phyloP scores from a whole-genome alignment of 2,113 vertebrate genomes.

The Stegastes partitus region DNA sequence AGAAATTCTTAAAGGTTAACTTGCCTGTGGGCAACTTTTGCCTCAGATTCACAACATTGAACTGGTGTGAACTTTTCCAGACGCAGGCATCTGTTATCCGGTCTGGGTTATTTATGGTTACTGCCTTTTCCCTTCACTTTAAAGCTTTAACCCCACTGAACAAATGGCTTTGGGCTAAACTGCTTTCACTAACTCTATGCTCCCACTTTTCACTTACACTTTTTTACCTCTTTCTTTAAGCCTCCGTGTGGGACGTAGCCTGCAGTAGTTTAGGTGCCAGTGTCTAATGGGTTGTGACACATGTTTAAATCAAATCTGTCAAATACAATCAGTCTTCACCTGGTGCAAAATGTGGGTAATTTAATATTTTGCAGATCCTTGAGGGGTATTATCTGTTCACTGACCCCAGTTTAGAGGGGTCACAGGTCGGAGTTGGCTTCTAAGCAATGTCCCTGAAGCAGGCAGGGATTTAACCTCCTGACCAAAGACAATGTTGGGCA shows the following conservation, averaged over 20 bases:
- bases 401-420: not conserved
- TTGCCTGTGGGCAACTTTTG: conserved; percentile 12
- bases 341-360: not conserved
- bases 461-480: not conserved
- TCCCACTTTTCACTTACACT: not conserved
- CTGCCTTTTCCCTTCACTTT: conserved; percentile 18
- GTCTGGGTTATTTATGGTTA: conserved; percentile 42
- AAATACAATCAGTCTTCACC: not conserved
- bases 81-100: not conserved
- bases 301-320: conserved; percentile 4
- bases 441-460: not conserved
- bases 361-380: not conserved
- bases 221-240: not conserved
- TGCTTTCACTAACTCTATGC: not conserved
- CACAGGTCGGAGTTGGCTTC: not conserved
- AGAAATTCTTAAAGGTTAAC: not conserved
- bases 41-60: conserved; percentile 22
- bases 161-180: conserved; percentile 34
- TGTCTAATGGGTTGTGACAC: not conserved
- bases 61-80: conserved; percentile 30
- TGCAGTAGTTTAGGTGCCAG: not conserved
- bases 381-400: not conserved
- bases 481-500: not conserved
- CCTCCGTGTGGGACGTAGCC: not conserved
- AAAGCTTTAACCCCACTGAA: conserved; percentile 18